phyloP scores from a whole-genome alignment of 2,113 vertebrate genomes.

The Macquaria ambigua region DNA sequence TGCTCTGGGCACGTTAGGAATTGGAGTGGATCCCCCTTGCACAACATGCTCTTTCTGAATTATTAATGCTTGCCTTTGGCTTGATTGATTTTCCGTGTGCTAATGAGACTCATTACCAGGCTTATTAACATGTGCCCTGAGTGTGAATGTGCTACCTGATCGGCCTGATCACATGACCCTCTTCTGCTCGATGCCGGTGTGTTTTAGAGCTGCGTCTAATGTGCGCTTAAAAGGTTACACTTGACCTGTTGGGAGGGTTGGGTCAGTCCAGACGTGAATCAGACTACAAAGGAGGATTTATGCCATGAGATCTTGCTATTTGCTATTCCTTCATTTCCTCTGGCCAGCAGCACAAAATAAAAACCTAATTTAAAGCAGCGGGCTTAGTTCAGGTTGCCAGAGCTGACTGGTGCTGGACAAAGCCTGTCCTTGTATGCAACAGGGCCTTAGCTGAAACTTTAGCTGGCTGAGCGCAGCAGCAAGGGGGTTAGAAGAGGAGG shows the following conservation, averaged over 20 bases:
- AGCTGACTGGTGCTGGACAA: constrained; percentile 67
- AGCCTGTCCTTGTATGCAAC: constrained; percentile 66
- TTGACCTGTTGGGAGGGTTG: constrained; percentile 54
- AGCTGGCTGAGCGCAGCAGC: constrained; percentile 51
- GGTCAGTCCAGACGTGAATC: constrained; percentile 27
- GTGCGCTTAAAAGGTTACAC: constrained; percentile 55
- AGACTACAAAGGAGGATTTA: constrained; percentile 38
- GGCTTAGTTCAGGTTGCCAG: constrained; percentile 47
- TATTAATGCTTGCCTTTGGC: constrained; percentile 80
- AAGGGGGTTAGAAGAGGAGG: constrained; percentile 35
- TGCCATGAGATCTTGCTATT: constrained; percentile 15
- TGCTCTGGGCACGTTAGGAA: constrained; percentile 50
- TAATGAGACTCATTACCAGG: constrained; percentile 86
- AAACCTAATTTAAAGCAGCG: constrained; percentile 33
- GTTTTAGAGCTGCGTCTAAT: constrained; percentile 32
- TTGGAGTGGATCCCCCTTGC: constrained; percentile 45
- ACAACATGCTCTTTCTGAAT: constrained; percentile 76
- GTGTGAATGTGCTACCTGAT: constrained; percentile 71
- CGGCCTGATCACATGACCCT: constrained; percentile 64
- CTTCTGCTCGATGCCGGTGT: constrained; percentile 27
- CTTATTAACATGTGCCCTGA: constrained; percentile 76
- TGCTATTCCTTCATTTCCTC: constrained; percentile 59
- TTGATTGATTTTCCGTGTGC: constrained; percentile 81
- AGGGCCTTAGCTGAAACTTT: constrained; percentile 59
- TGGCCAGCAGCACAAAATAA: constrained; percentile 26